Base-by-base conservation (phyloP, 2,888 invertebrate genomes). In the Lymantria dispar region DNA sequence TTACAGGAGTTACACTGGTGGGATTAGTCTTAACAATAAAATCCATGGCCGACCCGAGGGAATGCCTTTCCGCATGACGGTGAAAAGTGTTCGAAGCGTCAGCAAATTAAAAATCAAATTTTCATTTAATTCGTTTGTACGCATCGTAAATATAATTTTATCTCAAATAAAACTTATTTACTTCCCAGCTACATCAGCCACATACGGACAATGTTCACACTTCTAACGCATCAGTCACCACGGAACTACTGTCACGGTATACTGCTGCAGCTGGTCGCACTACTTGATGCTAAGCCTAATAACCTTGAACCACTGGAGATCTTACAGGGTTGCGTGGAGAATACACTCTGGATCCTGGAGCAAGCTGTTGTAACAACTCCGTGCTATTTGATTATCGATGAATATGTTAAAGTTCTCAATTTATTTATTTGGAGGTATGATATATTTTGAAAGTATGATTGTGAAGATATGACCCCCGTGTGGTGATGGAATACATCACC, bases 171-270 rank as follows among this genome's bases (percentile, higher is more conserved):
- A n/a, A n/a, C n/a, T n/a, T n/a, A n/a, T n/a, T 11, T 42, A 7
- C n/a, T 39, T 43, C 11, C 33, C 46, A 66, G 66, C 14, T 68
- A 62, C 46, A 29, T 57, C 15, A 11, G 54, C 9, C 76, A 85
- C 59, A 51, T 85, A 2, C 65, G 70, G 15, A 58, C 71, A 1
- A 67, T 79, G 66, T 57, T 85, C 0, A 11, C 55, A 0, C 52
- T 85, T 2, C 44, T 61, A 10, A 68, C 78, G 3, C 48, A 45
- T 0, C 54, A 54, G 1, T 72, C 90, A 8, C 75, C 75, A 7
- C 92, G 93, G 52, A 96, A 95, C 80, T 87, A 87, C 52, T 91
- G 93, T 45, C 95, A 96, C 78, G 96, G 95, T 14, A 43, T 64
- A 33, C 49, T 95, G 44, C 80, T 95, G 43, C 95, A 91, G 78